These are phyloP conservation scores for Coluber constrictor DNA, from an alignment of 2,797 vertebrate genomes.

Conservation along the genomic window DNA sequence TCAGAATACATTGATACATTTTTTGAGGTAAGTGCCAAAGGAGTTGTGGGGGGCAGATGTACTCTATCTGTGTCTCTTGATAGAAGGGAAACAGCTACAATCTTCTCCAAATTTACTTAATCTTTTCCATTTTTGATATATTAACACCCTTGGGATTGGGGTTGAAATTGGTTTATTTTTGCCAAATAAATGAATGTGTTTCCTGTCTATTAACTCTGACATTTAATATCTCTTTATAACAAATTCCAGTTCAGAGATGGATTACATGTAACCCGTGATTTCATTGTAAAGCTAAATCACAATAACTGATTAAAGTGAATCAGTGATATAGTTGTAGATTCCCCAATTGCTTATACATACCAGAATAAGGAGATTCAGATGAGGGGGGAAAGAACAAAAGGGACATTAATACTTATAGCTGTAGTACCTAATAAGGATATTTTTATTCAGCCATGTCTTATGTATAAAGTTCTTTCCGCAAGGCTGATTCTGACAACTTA, in stretches of 20 bases:
- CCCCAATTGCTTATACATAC: not conserved
- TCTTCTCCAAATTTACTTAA: not conserved
- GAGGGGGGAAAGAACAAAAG: not conserved
- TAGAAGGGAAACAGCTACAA: not conserved
- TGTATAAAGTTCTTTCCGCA: not conserved
- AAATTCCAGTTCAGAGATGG: not conserved
- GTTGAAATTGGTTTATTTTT: not conserved
- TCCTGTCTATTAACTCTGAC: not conserved
- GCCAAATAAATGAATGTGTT: not conserved
- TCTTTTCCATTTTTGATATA: not conserved
- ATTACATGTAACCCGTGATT: not conserved
- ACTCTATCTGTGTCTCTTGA: not conserved
- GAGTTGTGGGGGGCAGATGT: not conserved
- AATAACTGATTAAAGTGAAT: not conserved
- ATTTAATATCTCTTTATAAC: not conserved
- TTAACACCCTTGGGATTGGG: not conserved
- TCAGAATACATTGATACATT: constrained; percentile 97
- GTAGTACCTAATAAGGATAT: not conserved
- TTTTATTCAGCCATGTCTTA: not conserved
- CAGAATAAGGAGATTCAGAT: not conserved
- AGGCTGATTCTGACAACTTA: not conserved
- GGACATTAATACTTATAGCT: not conserved
- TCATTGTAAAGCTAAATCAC: not conserved
- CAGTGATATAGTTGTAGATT: not conserved
- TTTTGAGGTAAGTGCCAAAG: constrained; percentile 84